Base-by-base conservation (phyloP, 2,888 invertebrate genomes). In the Merodon equestris region DNA sequence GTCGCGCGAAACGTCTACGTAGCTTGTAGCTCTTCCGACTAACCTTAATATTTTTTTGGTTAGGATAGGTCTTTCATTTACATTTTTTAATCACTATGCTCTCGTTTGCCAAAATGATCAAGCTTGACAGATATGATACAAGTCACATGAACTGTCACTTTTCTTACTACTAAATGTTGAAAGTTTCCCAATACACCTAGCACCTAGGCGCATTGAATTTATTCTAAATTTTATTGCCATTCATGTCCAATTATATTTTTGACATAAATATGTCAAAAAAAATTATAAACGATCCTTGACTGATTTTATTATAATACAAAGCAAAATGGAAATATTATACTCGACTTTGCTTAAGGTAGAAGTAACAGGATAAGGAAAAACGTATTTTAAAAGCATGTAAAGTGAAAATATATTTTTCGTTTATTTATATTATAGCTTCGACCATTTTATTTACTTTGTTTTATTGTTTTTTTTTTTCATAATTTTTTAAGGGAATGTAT, bases 281-380 rank as follows among this genome's bases (percentile, higher is more conserved):
- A n/a, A 48, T 66, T 67, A 57, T 57, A 67, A 76, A 57, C 51
- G 72, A 58, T 63, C 76, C 57, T 58, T 48, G 77, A 77, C 77
- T 77, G 77, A 77, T 75, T 75, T 64, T 64, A 34, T 57, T 34
- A 64, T 48, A 27, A 27, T 38, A 68, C 50, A 51, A 57, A 63
- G 27, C 2, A 27, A 27, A 27, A n/a, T n/a, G n/a, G n/a, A 2
- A 27, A 27, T 5, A 54, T 42, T 45, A 42, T 19, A 60, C 9
- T 40, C 36, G 54, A 44, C 19, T 40, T 66, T 58, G 40, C 42
- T 56, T n/a, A n/a, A n/a, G n/a, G n/a, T n/a, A n/a, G n/a, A n/a
- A n/a, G n/a, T n/a, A 27, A 61, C 9, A 53, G 12, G 12, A 40
- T 51, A 9, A 58, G 19, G 17, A 53, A 53, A 58, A 44, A 45